Evolutionary conservation across 2,113 vertebrate species (phyloP).

Genomic region (Mustela lutreola): DNA sequence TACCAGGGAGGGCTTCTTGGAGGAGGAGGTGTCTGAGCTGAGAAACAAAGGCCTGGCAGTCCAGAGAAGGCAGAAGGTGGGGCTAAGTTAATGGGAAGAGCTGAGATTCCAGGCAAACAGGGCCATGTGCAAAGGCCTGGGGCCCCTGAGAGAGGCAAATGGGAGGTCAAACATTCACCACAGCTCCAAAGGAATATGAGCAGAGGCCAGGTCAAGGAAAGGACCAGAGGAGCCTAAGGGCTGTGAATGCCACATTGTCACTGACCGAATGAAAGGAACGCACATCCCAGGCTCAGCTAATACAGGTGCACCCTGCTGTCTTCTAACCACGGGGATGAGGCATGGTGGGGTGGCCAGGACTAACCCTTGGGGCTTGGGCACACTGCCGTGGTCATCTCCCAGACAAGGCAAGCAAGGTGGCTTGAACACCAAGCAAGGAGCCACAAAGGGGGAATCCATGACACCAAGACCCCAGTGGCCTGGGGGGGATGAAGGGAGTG

Average conservation of each 20-base stretch:
- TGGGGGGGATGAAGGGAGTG: rapidly evolving
- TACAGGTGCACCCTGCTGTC: neutral
- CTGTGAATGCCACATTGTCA: neutral
- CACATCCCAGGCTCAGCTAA: neutral
- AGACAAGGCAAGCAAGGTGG: neutral
- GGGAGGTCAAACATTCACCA: neutral
- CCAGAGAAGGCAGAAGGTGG: neutral
- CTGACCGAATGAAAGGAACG: neutral
- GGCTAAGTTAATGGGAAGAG: neutral
- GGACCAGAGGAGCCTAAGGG: neutral
- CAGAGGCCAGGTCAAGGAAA: neutral
- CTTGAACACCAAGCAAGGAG: neutral
- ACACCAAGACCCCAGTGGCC: neutral
- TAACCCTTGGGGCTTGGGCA: neutral
- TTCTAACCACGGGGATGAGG: neutral
- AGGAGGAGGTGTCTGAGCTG: neutral
- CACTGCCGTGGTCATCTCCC: neutral
- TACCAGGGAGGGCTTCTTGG: neutral
- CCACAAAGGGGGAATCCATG: neutral
- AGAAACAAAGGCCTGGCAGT: neutral
- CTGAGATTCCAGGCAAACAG: neutral
- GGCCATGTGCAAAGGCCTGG: neutral
- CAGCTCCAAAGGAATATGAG: neutral
- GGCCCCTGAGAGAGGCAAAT: neutral
- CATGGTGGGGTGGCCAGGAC: neutral